These are phyloP conservation scores for Pteria penguin DNA, from an alignment of 2,888 invertebrate species.

Conservation along the genomic window DNA sequence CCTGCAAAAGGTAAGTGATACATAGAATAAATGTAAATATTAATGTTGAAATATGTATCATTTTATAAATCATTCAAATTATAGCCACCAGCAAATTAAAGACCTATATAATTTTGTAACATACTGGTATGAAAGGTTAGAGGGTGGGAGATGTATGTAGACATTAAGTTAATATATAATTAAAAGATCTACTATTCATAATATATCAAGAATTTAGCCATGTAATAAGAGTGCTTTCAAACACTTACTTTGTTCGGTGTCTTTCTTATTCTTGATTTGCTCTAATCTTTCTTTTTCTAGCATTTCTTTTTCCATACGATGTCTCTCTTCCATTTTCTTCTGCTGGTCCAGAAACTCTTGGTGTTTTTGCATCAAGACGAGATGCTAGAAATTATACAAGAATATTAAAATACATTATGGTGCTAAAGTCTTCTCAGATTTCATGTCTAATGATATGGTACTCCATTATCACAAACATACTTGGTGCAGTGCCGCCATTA, in stretches of 20 bases:
- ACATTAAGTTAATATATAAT: no score
- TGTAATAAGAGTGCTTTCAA: no score
- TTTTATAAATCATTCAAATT: not conserved
- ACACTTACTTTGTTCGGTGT: conserved; percentile 91
- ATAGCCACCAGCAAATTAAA: not conserved
- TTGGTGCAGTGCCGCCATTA: no score
- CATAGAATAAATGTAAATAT: no score
- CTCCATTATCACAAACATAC: no score
- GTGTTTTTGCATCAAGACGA: conserved; percentile 61
- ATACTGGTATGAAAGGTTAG: no score
- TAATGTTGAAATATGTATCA: not conserved
- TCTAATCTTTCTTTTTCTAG: conserved; percentile 90
- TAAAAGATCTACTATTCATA: no score
- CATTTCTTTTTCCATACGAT: conserved; percentile 84
- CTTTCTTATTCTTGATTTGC: conserved; percentile 94
- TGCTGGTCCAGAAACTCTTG: conserved; percentile 85
- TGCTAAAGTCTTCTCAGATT: no score
- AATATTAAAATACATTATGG: not conserved
- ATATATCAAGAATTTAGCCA: no score
- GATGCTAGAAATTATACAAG: conserved; percentile 47
- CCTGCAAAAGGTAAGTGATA: conserved; percentile 70
- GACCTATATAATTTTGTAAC: no score
- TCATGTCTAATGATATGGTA: no score
- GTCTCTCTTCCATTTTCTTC: conserved; percentile 86
- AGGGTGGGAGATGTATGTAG: no score